Conservation (phyloP, 1,140 invertebrate genomes). For the Polyergus mexicanus region DNA sequence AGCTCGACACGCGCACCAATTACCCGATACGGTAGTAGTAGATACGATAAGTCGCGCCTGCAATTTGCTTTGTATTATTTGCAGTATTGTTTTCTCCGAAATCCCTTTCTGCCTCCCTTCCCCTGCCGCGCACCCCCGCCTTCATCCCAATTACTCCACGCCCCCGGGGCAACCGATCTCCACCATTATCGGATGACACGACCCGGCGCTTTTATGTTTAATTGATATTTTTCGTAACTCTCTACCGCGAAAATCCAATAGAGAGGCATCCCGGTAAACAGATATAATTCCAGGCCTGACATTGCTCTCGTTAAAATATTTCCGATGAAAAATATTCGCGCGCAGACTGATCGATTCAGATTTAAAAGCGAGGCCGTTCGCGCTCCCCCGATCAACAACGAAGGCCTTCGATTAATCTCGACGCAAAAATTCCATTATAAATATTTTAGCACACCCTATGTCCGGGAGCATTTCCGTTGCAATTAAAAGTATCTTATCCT, state of each 20-base stretch:
- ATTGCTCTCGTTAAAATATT: slow-evolving; percentile 84
- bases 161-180: slow-evolving; percentile 78
- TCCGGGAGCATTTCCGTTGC: slow-evolving; percentile 13
- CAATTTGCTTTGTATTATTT: slow-evolving; percentile 78
- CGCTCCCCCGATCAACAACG: neutral
- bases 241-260: slow-evolving; percentile 77
- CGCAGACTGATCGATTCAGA: slow-evolving; percentile 28
- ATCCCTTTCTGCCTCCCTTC: slow-evolving; percentile 43
- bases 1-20: slow-evolving; percentile 66
- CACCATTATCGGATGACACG: slow-evolving; percentile 82
- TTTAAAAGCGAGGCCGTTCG: slow-evolving; percentile 46
- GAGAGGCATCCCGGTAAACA: slow-evolving; percentile 75
- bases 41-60: slow-evolving; percentile 71
- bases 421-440: slow-evolving; percentile 56
- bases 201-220: slow-evolving; percentile 79
- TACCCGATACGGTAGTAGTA: slow-evolving; percentile 47
- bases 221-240: slow-evolving; percentile 83
- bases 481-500: slow-evolving; percentile 46
- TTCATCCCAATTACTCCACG: slow-evolving; percentile 77
- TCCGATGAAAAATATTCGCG: slow-evolving; percentile 79
- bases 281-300: slow-evolving; percentile 82
- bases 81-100: slow-evolving; percentile 71
- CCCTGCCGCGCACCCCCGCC: slow-evolving; percentile 13
- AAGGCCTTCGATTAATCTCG: slow-evolving; percentile 31
- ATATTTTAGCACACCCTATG: slow-evolving; percentile 49